A percentile compares a stretch with the other conserved stretches of the same genome.
Conservation (phyloP, 2,888 invertebrate species). For the Drosophila differens region DNA sequence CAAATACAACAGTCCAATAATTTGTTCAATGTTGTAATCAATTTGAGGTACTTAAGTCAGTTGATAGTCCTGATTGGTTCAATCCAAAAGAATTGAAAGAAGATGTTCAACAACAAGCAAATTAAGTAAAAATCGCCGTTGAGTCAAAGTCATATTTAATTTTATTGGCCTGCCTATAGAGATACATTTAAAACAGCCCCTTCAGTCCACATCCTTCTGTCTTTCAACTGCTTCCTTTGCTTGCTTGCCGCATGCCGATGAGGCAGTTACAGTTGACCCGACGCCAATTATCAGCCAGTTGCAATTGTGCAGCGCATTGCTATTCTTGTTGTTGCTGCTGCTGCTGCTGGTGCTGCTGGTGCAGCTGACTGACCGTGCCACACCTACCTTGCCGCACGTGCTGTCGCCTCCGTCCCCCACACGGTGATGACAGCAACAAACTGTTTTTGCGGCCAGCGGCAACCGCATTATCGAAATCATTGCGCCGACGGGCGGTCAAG, state of each 20-base stretch:
- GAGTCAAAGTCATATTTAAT: constrained; percentile 69
- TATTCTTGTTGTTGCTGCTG: constrained; percentile 31
- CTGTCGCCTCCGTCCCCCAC: neutral
- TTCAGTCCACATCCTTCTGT: neutral
- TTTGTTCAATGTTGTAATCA: neutral
- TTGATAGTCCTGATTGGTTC: neutral
- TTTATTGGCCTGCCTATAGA: constrained; percentile 54
- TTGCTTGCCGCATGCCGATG: constrained; percentile 31
- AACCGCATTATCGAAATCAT: constrained; percentile 79
- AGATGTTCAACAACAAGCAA: constrained; percentile 1
- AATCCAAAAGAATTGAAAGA: neutral
- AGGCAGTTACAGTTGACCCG: constrained; percentile 60
- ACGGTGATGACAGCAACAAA: constrained; percentile 73
- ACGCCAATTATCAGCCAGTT: constrained; percentile 68
- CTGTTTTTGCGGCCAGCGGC: constrained; percentile 77
- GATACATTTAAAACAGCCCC: constrained; percentile 18
- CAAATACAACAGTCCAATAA: neutral
- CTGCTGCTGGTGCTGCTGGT: constrained; percentile 32
- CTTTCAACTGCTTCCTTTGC: neutral
- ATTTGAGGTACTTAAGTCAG: neutral
- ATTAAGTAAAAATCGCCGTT: constrained; percentile 27
- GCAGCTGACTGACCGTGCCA: constrained; percentile 22
- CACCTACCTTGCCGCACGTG: neutral
- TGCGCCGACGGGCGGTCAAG: constrained; percentile 60
- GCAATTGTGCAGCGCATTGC: constrained; percentile 40